Evolutionary conservation across 2,888 invertebrate species (phyloP), one percentile per base, ranked within the genome.

Genomic region (Agrotis segetum): DNA sequence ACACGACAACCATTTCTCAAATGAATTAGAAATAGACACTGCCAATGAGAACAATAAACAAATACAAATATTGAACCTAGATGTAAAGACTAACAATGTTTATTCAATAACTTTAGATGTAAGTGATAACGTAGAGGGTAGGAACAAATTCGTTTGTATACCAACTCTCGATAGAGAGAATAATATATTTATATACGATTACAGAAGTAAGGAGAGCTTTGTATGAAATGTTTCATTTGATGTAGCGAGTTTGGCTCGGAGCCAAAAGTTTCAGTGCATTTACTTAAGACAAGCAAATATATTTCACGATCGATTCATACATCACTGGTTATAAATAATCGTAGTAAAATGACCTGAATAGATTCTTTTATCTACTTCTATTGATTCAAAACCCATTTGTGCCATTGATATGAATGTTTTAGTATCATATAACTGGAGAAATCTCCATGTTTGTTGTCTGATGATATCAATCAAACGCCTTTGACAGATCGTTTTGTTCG

Each of bases 131-230:
- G 76, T 68, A 67, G 95, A 95, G 68, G 90, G 92, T 59, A 92
- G 85, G 75, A 95, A 94, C 79, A 94, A 91, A 83, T 96, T 95
- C 86, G 94, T 96, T 56, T 96, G 95, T 85, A 93, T 95, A 79
- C 96, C 96, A 77, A 88, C 91, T 79, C 92, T 93, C 80, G 90
- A 91, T 71, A 92, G 87, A 85, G 95, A 95, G 71, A 94, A 92
- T 89, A 95, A 95, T 92, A 95, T 95, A 93, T 94, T 95, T 94
- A 95, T 96, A 95, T 96, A 95, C 92, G 95, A 96, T 88, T 95
- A 94, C 91, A 95, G 90, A 85, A 92, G 93, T 90, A 96, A 96
- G 84, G 96, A 96, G 77, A 96, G 96, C 93, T 96, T 96, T 87
- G 96, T 96, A 81, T 96, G 82, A 87, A 74, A 73, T 63, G 58